Conservation (phyloP, 2,113 vertebrate genomes). For the Erythrocercus mccallii region DNA sequence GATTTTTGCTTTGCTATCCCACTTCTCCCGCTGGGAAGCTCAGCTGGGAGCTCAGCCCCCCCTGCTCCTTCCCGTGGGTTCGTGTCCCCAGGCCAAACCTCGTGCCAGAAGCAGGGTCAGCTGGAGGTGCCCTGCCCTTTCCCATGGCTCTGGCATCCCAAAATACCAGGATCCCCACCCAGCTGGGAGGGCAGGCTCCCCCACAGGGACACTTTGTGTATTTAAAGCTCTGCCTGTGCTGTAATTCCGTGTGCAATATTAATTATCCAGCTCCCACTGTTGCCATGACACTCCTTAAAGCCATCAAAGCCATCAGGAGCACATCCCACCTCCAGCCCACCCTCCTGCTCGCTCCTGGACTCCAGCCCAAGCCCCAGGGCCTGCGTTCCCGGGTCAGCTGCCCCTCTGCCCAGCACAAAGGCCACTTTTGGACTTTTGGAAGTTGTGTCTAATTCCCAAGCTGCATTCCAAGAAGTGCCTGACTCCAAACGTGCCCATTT, state of each 20-base stretch:
- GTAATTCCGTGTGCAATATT: constrained; percentile 20
- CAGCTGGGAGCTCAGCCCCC: not conserved
- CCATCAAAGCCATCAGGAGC: constrained; percentile 4
- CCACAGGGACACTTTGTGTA: not conserved
- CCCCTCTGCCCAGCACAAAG: not conserved
- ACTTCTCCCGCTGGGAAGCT: not conserved
- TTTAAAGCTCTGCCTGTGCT: not conserved
- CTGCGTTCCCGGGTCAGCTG: not conserved
- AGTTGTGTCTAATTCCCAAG: not conserved
- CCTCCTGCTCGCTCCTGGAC: not conserved
- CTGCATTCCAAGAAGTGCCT: not conserved
- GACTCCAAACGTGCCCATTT: constrained; percentile 48
- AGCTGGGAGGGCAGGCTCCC: not conserved
- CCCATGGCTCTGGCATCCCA: not conserved
- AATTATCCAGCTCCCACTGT: constrained; percentile 36
- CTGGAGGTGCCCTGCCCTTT: constrained; percentile 5
- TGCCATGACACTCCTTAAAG: constrained; percentile 44
- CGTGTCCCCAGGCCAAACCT: not conserved
- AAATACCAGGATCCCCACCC: not conserved
- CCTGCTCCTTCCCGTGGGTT: not conserved
- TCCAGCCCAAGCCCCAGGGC: not conserved
- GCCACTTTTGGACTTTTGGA: constrained; percentile 11
- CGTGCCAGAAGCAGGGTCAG: not conserved
- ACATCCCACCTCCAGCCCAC: not conserved
- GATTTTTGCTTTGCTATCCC: not conserved